A percentile compares a stretch with the other conserved stretches of the same genome.
These are phyloP conservation scores for Eupithecia subfuscata DNA, from an alignment of 2,888 invertebrate genomes.

Conservation along the genomic window DNA sequence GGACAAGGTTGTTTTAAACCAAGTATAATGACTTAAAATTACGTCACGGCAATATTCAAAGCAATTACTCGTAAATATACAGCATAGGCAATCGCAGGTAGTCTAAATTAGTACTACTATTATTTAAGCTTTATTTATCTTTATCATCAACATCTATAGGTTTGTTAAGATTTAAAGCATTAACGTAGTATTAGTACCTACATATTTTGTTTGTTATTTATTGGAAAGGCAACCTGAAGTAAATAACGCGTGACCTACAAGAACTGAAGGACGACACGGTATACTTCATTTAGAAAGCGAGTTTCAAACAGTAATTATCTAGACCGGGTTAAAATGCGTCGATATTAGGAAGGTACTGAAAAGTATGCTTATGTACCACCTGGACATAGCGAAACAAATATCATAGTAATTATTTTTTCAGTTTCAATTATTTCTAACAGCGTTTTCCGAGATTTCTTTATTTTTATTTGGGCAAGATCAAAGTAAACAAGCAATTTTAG, in stretches of 20 bases:
- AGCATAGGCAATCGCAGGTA: conserved; percentile 7
- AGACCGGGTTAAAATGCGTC: conserved; percentile 31
- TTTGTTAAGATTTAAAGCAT: conserved; percentile 9
- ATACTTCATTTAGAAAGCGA: conserved; percentile 37
- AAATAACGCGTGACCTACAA: conserved; percentile 29
- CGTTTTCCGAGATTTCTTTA: conserved; percentile 7
- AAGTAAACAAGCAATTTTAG: conserved; percentile 23
- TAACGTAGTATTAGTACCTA: not conserved
- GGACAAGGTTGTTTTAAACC: conserved; percentile 20
- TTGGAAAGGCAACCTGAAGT: conserved; percentile 15
- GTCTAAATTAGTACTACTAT: not conserved
- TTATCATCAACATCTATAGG: not conserved
- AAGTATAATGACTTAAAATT: conserved; percentile 22
- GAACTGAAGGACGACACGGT: conserved; percentile 35
- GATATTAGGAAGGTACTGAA: conserved; percentile 23
- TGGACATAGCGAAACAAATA: not conserved
- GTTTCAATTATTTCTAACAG: conserved; percentile 5
- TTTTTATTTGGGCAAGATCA: conserved; percentile 21
- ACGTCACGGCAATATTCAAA: conserved; percentile 33
- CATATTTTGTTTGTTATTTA: no score
- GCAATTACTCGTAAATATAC: conserved; percentile 25
- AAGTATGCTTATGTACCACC: conserved; percentile 15
- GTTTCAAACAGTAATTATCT: conserved; percentile 28
- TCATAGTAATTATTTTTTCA: not conserved
- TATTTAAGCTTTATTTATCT: not conserved